Base-by-base conservation (phyloP, 2,888 invertebrate species). In the Cantharis nigra region DNA sequence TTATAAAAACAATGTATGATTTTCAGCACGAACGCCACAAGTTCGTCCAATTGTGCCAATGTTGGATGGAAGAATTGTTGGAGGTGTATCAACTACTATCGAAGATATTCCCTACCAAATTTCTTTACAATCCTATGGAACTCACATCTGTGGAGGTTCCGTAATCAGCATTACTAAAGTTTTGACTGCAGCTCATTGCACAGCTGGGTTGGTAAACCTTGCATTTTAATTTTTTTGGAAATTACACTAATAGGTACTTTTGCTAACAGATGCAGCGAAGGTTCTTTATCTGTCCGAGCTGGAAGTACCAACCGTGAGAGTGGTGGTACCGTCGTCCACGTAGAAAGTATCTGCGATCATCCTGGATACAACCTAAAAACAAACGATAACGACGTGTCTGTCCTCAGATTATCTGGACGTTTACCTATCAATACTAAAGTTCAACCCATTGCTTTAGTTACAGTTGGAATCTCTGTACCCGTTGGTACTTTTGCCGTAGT, bases 81-180 rank as follows among this genome's bases (percentile, higher is more conserved):
- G 91, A 0, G 89, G 89, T 20, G 20, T 20, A 89, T 83, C 89
- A 0, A 90, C 83, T 3, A 77, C 90, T 0, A 91, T 91, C 78
- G 86, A 87, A 0, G 89, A 90, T 0, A 89, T 90, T 1, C 91
- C 91, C 0, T 91, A 91, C 89, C 91, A 91, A 83, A 89, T 90
- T 16, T 91, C 91, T 0, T 82, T 91, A 3, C 81, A 89, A 9
- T 89, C 89, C 82, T 87, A 88, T 80, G 88, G 88, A 0, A 87
- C 86, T 77, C 91, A 91, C n/a, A 89, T 89, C 78, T 91, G 91
- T 74, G 91, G 91, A 0, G 91, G 89, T 0, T 90, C 91, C 0
- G 89, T 91, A 18, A 80, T 91, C 83, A 90, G 89, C 0, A 87
- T 87, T n/a, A 81, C 86, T 2, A 90, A 89, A 88, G 85, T 91